A percentile compares a stretch with the other conserved stretches of the same genome.
Evolutionary conservation across 2,888 invertebrate genomes (phyloP).

Genomic region (Acleris holmiana): DNA sequence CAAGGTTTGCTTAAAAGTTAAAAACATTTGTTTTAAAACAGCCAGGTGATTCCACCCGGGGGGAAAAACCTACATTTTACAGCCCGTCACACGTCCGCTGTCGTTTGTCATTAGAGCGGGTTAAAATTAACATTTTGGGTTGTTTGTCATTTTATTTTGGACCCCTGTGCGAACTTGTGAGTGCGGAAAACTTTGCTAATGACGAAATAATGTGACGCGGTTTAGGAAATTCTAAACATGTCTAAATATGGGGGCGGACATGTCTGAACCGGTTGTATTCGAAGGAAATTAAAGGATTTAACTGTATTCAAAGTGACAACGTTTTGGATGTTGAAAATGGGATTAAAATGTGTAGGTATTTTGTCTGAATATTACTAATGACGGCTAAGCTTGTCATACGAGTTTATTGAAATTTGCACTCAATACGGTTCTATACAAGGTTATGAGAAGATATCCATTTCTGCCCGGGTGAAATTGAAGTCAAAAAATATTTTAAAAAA

Average conservation of each 20-base stretch:
- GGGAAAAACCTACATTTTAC: slow-evolving; percentile 32
- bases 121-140: slow-evolving; percentile 62
- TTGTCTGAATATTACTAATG: background rate
- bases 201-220: slow-evolving; percentile 63
- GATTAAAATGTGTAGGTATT: background rate
- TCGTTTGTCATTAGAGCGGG: slow-evolving; percentile 58
- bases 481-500: no score
- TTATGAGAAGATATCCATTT: no score
- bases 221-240: slow-evolving; percentile 29
- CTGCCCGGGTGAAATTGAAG: no score
- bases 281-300: slow-evolving; percentile 23
- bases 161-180: slow-evolving; percentile 59
- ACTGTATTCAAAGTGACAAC: slow-evolving; percentile 10
- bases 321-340: background rate
- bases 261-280: slow-evolving; percentile 1
- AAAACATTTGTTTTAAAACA: background rate
- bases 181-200: slow-evolving; percentile 68
- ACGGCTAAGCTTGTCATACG: no score
- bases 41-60: slow-evolving; percentile 1
- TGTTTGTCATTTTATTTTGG: slow-evolving; percentile 60
- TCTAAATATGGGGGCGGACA: slow-evolving; percentile 12
- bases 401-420: no score
- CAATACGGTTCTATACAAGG: no score
- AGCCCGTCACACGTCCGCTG: slow-evolving; percentile 49
- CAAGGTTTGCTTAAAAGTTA: no score